Conservation (phyloP, 2,113 vertebrate genomes). For the Corydoras sp. region DNA sequence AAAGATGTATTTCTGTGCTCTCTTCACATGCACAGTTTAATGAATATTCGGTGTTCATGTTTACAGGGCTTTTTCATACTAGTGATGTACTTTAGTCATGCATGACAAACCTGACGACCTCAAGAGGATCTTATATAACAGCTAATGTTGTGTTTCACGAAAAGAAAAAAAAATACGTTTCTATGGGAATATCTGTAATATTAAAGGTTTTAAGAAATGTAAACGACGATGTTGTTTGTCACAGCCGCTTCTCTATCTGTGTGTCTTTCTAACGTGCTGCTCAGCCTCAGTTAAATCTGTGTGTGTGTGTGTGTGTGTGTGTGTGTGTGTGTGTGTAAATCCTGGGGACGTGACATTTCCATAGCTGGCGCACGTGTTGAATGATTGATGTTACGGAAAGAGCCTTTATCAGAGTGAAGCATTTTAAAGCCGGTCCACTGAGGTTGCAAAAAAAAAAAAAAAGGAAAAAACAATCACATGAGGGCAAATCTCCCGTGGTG, state of each 20-base stretch:
- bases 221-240: conserved; percentile 5
- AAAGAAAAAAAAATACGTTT: conserved; percentile 49
- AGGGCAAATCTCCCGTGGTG: background rate
- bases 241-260: conserved; percentile 5
- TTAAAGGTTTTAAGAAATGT: conserved; percentile 68
- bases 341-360: conserved; percentile 67
- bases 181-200: conserved; percentile 72
- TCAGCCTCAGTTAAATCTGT: conserved; percentile 11
- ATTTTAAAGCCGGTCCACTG: conserved; percentile 31
- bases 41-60: conserved; percentile 59
- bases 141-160: conserved; percentile 61
- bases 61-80: conserved; percentile 69
- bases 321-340: conserved; percentile 25
- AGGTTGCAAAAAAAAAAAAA: conserved; percentile 25
- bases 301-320: background rate
- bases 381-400: conserved; percentile 69
- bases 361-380: conserved; percentile 61
- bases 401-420: conserved; percentile 56
- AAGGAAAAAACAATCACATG: conserved; percentile 19
- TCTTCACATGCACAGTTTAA: conserved; percentile 54
- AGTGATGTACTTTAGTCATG: conserved; percentile 66
- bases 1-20: conserved; percentile 62
- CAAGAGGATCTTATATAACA: conserved; percentile 60
- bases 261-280: conserved; percentile 8
- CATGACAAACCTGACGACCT: conserved; percentile 67